A percentile compares a stretch with the other conserved stretches of the same genome.
Evolutionary conservation across 2,113 vertebrate genomes (phyloP).

Genomic region (Cisticola juncidis): DNA sequence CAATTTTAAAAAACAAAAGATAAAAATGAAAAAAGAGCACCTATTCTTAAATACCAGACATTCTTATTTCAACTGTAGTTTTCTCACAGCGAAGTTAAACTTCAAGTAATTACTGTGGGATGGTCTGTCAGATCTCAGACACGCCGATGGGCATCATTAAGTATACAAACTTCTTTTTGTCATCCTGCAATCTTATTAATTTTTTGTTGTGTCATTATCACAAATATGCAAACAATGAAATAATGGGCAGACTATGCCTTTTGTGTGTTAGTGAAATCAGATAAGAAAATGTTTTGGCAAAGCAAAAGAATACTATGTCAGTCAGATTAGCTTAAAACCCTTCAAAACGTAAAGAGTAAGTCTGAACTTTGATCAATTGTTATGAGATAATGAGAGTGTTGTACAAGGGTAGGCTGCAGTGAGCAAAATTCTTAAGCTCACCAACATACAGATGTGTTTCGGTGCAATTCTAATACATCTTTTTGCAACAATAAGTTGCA

Average conservation of each 20-base stretch:
- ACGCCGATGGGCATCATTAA: not conserved
- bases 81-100: not conserved
- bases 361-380: not conserved
- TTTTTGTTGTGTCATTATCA: not conserved
- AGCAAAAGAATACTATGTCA: not conserved
- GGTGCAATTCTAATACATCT: not conserved
- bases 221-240: not conserved
- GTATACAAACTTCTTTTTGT: not conserved
- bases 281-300: not conserved
- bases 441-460: not conserved
- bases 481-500: not conserved
- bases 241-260: not conserved
- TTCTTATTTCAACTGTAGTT: not conserved
- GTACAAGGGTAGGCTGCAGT: not conserved
- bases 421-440: not conserved
- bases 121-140: not conserved
- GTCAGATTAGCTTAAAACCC: not conserved
- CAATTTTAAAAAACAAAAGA: not conserved
- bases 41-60: not conserved
- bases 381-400: not conserved
- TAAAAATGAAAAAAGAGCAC: not conserved
- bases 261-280: not conserved
- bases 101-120: not conserved
- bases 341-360: not conserved
- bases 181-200: not conserved